Evolutionary conservation across 2,888 invertebrate genomes (phyloP), one percentile per base, ranked within the genome.

Genomic region (Pediacus dermestoides): DNA sequence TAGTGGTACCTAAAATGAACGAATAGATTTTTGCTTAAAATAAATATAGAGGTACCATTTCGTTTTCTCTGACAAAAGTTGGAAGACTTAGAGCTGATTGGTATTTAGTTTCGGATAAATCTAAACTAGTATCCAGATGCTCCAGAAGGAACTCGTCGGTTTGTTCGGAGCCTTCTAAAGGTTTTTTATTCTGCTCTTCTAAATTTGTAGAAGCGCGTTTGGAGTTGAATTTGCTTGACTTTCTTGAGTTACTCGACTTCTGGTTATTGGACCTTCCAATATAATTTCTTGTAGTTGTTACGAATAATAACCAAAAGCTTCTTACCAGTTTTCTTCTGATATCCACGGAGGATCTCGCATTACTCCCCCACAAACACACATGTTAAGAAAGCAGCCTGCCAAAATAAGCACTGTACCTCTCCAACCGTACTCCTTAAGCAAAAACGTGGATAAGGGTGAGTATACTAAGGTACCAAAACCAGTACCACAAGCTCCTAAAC

Each of bases 271-370:
- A 25, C 23, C 46, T 23, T 50, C 51, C 14, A 22, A 48, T 50
- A 11, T 10, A n/a, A n/a, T n/a, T n/a, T n/a, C n/a, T n/a, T n/a
- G n/a, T n/a, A n/a, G 10, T n/a, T n/a, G n/a, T n/a, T n/a, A n/a
- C n/a, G n/a, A n/a, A n/a, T n/a, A n/a, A n/a, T 21, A n/a, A 4
- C 10, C 25, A 16, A 13, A 3, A 26, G 2, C 4, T 66, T 42
- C 51, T 52, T 66, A 67, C 55, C 73, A 76, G 54, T 76, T 75
- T 53, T 83, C 81, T 53, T 82, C 81, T 4, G 70, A 74, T 75
- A 80, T 80, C 90, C 91, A 91, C 52, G 89, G 87, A 1, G 92
- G 86, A 64, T 92, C 91, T 32, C 86, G 75, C 88, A 93, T 90
- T 0, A 91, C 74, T 13, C 85, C 80, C 0, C 91, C 92, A 63